Conservation (phyloP, 2,113 vertebrate genomes). For the Campylomormyrus tamandua region DNA sequence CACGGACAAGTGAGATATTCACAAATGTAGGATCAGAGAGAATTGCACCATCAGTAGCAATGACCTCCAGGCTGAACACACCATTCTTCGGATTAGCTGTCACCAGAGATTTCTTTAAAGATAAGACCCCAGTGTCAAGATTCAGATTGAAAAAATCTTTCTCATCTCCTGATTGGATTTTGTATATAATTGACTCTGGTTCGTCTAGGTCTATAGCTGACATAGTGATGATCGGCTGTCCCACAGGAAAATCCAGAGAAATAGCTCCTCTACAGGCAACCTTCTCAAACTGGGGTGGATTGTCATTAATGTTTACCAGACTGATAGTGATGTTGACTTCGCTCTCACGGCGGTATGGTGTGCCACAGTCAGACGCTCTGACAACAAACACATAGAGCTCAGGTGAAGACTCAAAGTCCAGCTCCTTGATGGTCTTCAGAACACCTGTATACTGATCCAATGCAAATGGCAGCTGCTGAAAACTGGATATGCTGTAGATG, state of each 20-base stretch:
- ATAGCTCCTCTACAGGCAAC: constrained; percentile 85
- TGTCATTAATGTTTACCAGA: constrained; percentile 86
- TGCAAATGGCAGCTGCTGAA: constrained; percentile 73
- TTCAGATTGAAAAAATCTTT: constrained; percentile 84
- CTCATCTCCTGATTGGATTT: constrained; percentile 86
- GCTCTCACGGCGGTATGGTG: constrained; percentile 84
- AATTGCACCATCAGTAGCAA: constrained; percentile 83
- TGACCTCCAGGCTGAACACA: constrained; percentile 77
- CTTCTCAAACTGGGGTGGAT: constrained; percentile 87
- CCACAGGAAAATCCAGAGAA: constrained; percentile 78
- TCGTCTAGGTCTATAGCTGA: constrained; percentile 94
- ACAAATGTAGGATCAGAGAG: constrained; percentile 84
- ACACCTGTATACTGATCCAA: constrained; percentile 85
- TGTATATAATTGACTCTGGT: constrained; percentile 79
- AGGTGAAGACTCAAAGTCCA: constrained; percentile 88
- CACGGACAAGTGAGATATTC: constrained; percentile 86
- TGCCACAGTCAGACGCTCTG: constrained; percentile 91
- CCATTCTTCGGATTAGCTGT: constrained; percentile 69
- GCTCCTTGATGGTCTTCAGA: constrained; percentile 72
- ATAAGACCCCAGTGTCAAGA: constrained; percentile 82
- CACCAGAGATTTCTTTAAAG: constrained; percentile 73
- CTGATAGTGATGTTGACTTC: constrained; percentile 87
- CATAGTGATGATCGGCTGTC: constrained; percentile 79
- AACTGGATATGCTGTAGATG: constrained; percentile 78
- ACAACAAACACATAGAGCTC: constrained; percentile 80